Conservation (phyloP, 2,888 invertebrate species). For the Cheilosia soror region DNA sequence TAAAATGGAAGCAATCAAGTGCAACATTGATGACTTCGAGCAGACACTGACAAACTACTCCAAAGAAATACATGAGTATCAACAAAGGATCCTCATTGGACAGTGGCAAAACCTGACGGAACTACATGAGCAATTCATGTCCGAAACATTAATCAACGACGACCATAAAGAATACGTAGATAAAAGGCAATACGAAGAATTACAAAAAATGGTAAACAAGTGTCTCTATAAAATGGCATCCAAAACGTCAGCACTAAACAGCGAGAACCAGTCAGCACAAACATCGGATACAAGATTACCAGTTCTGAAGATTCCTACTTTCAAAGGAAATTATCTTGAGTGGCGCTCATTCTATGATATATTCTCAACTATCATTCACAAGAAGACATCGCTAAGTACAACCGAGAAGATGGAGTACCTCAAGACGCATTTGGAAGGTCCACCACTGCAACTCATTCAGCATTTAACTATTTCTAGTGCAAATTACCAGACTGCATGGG, state of each 20-base stretch:
- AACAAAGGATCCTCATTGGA: conserved; percentile 21
- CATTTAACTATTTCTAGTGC: conserved; percentile 16
- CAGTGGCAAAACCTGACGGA: conserved; percentile 23
- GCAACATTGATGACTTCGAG: conserved; percentile 20
- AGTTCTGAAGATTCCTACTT: neutral
- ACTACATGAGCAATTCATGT: conserved; percentile 19
- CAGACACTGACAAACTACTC: conserved; percentile 6
- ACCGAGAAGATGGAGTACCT: conserved; percentile 42
- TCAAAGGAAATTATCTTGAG: conserved; percentile 18
- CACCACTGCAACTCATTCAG: conserved; percentile 30
- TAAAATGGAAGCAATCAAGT: neutral
- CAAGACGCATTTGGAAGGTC: conserved; percentile 27
- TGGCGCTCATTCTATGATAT: conserved; percentile 29
- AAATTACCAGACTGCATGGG: conserved; percentile 27
- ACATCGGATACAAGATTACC: neutral
- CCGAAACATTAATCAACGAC: neutral
- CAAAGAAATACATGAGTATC: conserved; percentile 24
- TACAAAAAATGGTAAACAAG: conserved; percentile 13
- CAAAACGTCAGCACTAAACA: neutral
- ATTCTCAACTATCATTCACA: conserved; percentile 14
- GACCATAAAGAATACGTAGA: neutral
- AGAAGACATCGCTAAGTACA: conserved; percentile 5
- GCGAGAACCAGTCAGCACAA: neutral
- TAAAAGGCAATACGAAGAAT: neutral
- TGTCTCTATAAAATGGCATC: conserved; percentile 24